Evolutionary conservation across 2,888 invertebrate genomes (phyloP).

Genomic region (Teinopalpus imperialis): DNA sequence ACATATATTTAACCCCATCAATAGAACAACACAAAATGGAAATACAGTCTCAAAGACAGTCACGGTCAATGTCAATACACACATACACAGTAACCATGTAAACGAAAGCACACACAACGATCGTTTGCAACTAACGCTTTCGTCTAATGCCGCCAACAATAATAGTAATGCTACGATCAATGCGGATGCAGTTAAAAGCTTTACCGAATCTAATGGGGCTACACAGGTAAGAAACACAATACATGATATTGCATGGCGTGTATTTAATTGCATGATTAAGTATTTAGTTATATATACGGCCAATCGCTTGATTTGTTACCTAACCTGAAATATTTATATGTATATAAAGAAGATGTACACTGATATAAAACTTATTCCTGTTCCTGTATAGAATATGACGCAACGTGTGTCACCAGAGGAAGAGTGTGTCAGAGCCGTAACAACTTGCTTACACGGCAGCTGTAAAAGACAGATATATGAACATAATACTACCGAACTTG

Average conservation of each 20-base stretch:
- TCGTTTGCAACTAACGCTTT: conserved; percentile 78
- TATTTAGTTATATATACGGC: conserved; percentile 32
- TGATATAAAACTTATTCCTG: conserved; percentile 56
- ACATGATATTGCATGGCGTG: conserved; percentile 45
- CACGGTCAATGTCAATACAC: conserved; percentile 87
- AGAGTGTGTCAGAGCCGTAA: conserved; percentile 82
- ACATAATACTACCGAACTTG: conserved; percentile 59
- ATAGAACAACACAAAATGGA: conserved; percentile 79
- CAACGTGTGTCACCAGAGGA: conserved; percentile 88
- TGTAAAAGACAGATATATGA: conserved; percentile 82
- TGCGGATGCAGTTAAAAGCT: conserved; percentile 57
- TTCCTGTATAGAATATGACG: conserved; percentile 83
- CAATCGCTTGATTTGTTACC: conserved; percentile 33
- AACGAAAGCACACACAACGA: conserved; percentile 73
- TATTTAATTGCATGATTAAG: conserved; percentile 34
- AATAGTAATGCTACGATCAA: conserved; percentile 66
- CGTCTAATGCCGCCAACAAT: conserved; percentile 74
- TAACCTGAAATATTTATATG: conserved; percentile 26
- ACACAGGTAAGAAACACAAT: conserved; percentile 60
- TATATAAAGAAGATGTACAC: conserved; percentile 34
- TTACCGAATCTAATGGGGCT: conserved; percentile 62
- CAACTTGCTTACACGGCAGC: conserved; percentile 85
- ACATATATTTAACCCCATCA: conserved; percentile 68
- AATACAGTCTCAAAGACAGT: conserved; percentile 94
- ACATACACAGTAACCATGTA: conserved; percentile 78